Conservation (phyloP, 1,140 invertebrate genomes). For the Drosophila mayri region DNA sequence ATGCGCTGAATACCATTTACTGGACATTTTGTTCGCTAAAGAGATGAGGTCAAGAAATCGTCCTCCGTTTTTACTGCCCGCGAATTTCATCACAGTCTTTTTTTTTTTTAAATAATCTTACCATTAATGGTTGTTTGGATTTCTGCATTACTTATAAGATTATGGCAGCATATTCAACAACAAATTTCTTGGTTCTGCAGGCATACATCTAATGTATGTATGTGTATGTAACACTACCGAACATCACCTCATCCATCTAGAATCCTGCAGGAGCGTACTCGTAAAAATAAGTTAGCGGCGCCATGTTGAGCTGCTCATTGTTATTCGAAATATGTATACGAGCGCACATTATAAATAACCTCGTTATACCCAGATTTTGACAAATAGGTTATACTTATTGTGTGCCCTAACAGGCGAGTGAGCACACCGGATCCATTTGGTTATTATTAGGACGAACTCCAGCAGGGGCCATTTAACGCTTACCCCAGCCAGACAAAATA, state of each 20-base stretch:
- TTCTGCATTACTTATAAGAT: not conserved
- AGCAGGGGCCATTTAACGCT: slow-evolving; percentile 2
- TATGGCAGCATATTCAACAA: not conserved
- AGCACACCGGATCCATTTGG: slow-evolving; percentile 29
- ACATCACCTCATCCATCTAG: slow-evolving; percentile 9
- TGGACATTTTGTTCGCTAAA: not conserved
- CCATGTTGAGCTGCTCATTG: slow-evolving; percentile 16
- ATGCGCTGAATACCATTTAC: not conserved
- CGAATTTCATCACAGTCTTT: too few species aligned
- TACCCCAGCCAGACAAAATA: slow-evolving; percentile 19
- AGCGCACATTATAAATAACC: slow-evolving; percentile 39
- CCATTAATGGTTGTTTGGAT: not conserved
- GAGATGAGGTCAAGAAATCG: not conserved
- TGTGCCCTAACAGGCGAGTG: slow-evolving; percentile 3
- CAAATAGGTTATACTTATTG: slow-evolving; percentile 25
- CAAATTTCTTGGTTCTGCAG: not conserved
- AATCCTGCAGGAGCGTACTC: not conserved
- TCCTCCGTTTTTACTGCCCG: too few species aligned
- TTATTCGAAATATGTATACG: slow-evolving; percentile 24
- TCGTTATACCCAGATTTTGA: slow-evolving; percentile 37
- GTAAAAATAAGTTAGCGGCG: not conserved
- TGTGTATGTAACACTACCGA: not conserved
- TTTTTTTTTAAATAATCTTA: not conserved
- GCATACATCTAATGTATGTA: not conserved
- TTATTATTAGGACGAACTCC: slow-evolving; percentile 31